Conservation (phyloP, 2,113 vertebrate species). For the Prunella fulvescens region DNA sequence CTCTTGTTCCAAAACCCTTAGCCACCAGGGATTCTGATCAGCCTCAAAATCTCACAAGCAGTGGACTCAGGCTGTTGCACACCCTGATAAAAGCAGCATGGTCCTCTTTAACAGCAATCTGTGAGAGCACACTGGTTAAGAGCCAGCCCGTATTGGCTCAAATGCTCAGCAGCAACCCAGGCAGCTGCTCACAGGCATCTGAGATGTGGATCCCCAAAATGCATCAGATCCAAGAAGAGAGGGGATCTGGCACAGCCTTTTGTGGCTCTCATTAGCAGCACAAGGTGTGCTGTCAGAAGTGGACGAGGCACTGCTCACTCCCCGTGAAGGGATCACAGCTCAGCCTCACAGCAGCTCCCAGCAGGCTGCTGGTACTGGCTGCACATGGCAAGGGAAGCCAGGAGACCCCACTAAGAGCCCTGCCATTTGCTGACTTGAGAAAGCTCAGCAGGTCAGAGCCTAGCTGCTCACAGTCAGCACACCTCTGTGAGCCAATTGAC, state of each 20-base stretch:
- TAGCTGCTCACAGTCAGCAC: not conserved
- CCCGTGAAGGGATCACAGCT: not conserved
- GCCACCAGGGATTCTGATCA: not conserved
- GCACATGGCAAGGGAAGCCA: fast-evolving
- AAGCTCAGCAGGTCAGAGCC: not conserved
- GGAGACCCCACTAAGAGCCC: not conserved
- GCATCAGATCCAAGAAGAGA: not conserved
- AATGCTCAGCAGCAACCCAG: not conserved
- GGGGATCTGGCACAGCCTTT: not conserved
- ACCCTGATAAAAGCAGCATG: not conserved
- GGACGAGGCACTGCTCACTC: not conserved
- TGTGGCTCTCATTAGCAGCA: not conserved
- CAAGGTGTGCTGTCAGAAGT: not conserved
- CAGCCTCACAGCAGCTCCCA: not conserved
- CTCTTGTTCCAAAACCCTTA: not conserved
- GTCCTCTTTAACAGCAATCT: not conserved
- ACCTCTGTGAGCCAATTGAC: constrained; percentile 4
- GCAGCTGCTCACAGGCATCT: not conserved
- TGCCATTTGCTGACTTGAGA: not conserved
- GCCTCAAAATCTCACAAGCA: not conserved
- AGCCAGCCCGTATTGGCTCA: not conserved
- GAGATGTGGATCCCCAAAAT: not conserved
- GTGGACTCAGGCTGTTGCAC: not conserved
- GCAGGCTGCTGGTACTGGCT: fast-evolving
- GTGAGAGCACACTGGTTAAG: not conserved